Evolutionary conservation across 2,113 vertebrate genomes (phyloP).

Genomic region (Eretmochelys imbricata): DNA sequence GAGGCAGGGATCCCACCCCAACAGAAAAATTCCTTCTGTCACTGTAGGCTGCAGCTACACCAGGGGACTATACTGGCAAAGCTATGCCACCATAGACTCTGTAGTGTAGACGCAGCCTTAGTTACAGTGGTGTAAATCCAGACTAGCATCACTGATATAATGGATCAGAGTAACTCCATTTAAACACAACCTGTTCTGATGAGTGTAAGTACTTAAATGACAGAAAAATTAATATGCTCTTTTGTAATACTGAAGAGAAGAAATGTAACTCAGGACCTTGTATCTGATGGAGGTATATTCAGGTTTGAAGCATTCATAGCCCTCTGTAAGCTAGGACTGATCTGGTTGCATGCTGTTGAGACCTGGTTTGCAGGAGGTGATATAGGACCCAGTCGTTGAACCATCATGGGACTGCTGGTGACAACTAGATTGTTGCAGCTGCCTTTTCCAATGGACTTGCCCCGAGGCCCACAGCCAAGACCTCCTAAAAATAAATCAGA

Average conservation of each 20-base stretch:
- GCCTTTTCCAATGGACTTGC: constrained; percentile 83
- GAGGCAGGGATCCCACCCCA: neutral
- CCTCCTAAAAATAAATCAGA: constrained; percentile 83
- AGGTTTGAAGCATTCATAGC: constrained; percentile 79
- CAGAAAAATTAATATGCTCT: neutral
- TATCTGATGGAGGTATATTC: constrained; percentile 83
- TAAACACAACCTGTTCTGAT: too few species aligned
- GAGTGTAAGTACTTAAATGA: neutral
- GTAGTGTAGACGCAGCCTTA: neutral
- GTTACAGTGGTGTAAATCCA: neutral
- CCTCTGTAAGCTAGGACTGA: constrained; percentile 75
- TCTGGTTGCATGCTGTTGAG: constrained; percentile 75
- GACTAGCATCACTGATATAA: neutral
- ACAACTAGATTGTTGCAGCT: constrained; percentile 82
- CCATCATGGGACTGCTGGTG: constrained; percentile 83
- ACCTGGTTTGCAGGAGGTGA: constrained; percentile 77
- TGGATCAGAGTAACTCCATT: neutral
- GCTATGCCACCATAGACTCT: neutral
- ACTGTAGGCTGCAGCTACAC: neutral
- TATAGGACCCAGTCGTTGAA: constrained; percentile 80
- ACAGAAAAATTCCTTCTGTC: neutral
- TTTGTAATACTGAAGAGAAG: constrained; percentile 13
- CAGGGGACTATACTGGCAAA: neutral
- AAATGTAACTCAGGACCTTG: constrained; percentile 85
- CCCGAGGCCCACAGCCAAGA: constrained; percentile 74